These are phyloP conservation scores for Stratiomys singularior DNA, from an alignment of 2,888 invertebrate species.

Conservation along the genomic window DNA sequence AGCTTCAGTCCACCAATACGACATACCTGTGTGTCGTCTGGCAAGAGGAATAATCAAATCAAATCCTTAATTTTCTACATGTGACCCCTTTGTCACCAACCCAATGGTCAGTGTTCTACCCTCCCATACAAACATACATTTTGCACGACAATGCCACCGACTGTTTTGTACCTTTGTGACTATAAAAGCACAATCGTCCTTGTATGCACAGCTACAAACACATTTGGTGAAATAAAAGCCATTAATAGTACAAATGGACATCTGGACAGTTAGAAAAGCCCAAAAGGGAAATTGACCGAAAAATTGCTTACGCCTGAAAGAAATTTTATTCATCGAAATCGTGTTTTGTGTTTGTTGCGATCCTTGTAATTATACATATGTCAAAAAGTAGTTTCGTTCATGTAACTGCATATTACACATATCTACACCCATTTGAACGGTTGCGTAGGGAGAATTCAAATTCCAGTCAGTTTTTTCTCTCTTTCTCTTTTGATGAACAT, in stretches of 20 bases:
- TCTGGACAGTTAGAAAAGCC: constrained; percentile 36
- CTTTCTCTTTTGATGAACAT: too few relatives aligned
- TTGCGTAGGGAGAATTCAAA: too few relatives aligned
- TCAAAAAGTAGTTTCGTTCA: not conserved
- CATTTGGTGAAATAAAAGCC: constrained; percentile 10
- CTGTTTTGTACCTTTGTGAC: not conserved
- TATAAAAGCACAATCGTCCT: not conserved
- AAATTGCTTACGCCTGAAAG: constrained; percentile 28
- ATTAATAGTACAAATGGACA: constrained; percentile 36
- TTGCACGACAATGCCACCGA: not conserved
- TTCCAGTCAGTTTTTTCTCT: too few relatives aligned
- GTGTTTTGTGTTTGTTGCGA: not conserved
- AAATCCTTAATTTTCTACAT: too few relatives aligned
- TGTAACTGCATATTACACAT: too few relatives aligned
- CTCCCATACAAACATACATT: not conserved
- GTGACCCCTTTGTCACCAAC: too few relatives aligned
- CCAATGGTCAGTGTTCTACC: too few relatives aligned
- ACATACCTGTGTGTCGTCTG: too few relatives aligned
- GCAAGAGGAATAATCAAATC: too few relatives aligned
- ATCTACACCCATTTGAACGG: too few relatives aligned
- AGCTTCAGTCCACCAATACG: too few relatives aligned
- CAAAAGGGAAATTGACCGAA: constrained; percentile 39
- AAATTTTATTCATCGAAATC: constrained; percentile 7
- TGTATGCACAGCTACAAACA: not conserved
- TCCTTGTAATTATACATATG: not conserved